Evolutionary conservation across 2,797 vertebrate genomes (phyloP), one percentile per base, ranked within the genome.

Genomic region (Pantherophis alleghaniensis): DNA sequence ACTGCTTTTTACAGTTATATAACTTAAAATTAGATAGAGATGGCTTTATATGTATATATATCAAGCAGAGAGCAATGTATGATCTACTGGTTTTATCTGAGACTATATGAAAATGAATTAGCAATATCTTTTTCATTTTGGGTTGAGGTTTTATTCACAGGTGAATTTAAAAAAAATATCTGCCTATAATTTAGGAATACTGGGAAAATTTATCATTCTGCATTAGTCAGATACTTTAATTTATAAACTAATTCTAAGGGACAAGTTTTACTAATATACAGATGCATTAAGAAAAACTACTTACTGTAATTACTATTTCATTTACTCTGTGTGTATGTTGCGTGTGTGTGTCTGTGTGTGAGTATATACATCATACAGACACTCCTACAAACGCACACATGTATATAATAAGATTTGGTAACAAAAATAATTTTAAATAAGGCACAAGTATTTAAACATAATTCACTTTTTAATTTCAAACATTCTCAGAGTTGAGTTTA

Each of bases 311-410:
- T 91, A 11, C 57, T 59, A 6, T 59, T 20, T 59, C 56, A 88
- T 95, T 87, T 24, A 60, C 59, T 60, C 9, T 26, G 9, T 63
- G 2, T 63, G 0, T 57, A 4, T 57, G 56, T 57, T 22, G 22
- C 24, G 16, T 20, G 10, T 11, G 9, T 11, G 1, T 61, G 14
- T 57, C 0, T 57, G 16, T 57, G 18, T 18, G 57, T 57, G 16
- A 93, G 53, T 93, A 91, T n/a, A 94, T 55, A 4, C 83, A 22
- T 66, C n/a, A 91, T 32, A 69, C n/a, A 88, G 94, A 86, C 79
- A 22, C 28, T 92, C 55, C 42, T 61, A 32, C 94, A 92, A 93
- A 51, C 93, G 93, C 55, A 94, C 53, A 2, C 57, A 18, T 11
- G 20, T 66, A 18, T 55, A 51, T 87, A 61, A 79, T 66, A 0